Evolutionary conservation across 92 coral and sea anemone species (phyloP).

Genomic region (Porites lobata): DNA sequence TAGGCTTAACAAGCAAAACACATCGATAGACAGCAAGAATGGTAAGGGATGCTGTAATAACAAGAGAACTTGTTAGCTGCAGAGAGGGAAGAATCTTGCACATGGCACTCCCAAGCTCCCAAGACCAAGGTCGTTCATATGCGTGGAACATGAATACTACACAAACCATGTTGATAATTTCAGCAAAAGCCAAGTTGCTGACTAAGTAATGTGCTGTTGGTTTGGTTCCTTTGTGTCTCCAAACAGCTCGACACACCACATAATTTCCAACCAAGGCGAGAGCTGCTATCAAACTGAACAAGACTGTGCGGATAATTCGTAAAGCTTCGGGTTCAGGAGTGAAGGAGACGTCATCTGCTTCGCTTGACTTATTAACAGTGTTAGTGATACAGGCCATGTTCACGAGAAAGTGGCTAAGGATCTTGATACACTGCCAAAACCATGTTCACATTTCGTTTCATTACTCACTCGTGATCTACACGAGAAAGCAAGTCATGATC

Average conservation of each 20-base stretch:
- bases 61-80: slow-evolving; percentile 30
- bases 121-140: slow-evolving; percentile 35
- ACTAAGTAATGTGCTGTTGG: slow-evolving; percentile 43
- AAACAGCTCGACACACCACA: slow-evolving; percentile 48
- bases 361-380: background rate
- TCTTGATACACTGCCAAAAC: background rate
- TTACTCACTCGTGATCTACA: background rate
- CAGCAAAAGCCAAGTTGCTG: slow-evolving; percentile 54
- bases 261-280: slow-evolving; percentile 46
- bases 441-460: background rate
- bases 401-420: background rate
- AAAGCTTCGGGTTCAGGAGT: slow-evolving; percentile 42
- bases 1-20: slow-evolving; percentile 33
- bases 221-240: slow-evolving; percentile 39
- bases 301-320: slow-evolving; percentile 24
- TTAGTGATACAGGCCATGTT: background rate
- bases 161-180: slow-evolving; percentile 42
- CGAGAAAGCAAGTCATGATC: background rate
- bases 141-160: slow-evolving; percentile 42
- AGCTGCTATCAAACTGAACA: slow-evolving; percentile 28
- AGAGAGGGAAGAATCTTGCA: slow-evolving; percentile 43
- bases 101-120: slow-evolving; percentile 34
- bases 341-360: background rate
- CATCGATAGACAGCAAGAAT: slow-evolving; percentile 44
- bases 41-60: slow-evolving; percentile 41